Percentiles rank a stretch among this genome's conserved stretches.
Conservation (phyloP, 2,113 vertebrate genomes). For the Phalacrocorax brasilianus region DNA sequence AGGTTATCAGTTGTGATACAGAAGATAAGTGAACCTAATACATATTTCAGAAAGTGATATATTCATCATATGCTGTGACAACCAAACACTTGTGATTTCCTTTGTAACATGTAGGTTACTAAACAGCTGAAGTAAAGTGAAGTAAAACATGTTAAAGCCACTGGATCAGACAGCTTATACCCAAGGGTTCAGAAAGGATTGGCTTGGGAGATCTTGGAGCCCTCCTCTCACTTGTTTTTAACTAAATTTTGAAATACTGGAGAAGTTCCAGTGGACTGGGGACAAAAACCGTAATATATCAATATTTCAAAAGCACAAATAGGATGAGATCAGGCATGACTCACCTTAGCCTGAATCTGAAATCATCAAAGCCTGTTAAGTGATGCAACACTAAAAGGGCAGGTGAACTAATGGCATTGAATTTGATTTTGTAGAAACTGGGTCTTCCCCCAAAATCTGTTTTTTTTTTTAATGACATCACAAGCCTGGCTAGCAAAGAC, state of each 20-base stretch:
- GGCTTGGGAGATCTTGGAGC: not conserved
- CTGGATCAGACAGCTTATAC: not conserved
- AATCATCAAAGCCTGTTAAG: not conserved
- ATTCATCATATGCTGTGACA: not conserved
- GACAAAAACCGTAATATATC: not conserved
- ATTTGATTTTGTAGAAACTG: not conserved
- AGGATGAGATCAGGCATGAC: not conserved
- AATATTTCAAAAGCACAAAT: not conserved
- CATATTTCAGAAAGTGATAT: not conserved
- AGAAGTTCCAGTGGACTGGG: not conserved
- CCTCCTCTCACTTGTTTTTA: not conserved
- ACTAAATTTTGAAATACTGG: not conserved
- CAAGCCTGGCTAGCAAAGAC: not conserved
- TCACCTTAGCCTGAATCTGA: not conserved
- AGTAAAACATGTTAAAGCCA: not conserved
- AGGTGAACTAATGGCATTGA: not conserved
- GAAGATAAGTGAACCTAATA: not conserved
- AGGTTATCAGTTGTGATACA: not conserved
- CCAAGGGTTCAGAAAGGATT: not conserved
- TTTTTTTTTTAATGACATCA: not conserved
- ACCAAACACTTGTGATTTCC: not conserved
- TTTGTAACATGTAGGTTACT: not conserved
- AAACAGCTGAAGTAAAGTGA: not conserved
- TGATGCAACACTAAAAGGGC: not conserved
- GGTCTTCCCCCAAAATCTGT: not conserved